Evolutionary conservation across 2,113 vertebrate genomes (phyloP), one percentile per base, ranked within the genome.

Genomic region (Platichthys flesus): DNA sequence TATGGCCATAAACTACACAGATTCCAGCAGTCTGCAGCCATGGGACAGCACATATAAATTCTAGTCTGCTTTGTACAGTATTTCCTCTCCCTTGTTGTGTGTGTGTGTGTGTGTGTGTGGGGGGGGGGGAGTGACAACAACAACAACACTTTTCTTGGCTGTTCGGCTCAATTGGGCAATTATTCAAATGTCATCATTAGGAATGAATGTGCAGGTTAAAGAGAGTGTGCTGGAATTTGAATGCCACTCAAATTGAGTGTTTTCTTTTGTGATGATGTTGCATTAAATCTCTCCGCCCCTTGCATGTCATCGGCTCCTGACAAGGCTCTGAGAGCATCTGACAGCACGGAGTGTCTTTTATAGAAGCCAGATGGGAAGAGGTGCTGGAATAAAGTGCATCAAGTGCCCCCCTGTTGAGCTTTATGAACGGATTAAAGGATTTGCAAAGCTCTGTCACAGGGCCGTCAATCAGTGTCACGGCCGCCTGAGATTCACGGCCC

Each of bases 341-440:
- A 86, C 67, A 58, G 73, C 65, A 57, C 62, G 40, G 84, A 90
- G 83, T 84, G 85, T 89, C 76, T 84, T 84, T 92, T 91, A 91
- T 83, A 85, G 78, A 84, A 90, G 78, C 87, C 88, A 91, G 87
- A 91, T 89, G 86, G 88, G 71, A 52, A 83, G 74, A 81, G 74
- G 84, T 78, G 81, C 76, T 24, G 49, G 85, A 89, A 81, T 76
- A 88, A 81, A 89, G 78, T 80, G 85, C 87, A 90, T 84, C 84
- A 89, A 91, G 88, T 84, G 81, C 84, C 85, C 86, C 55, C 86
- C 90, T 79, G 70, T 89, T 85, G 88, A 91, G 89, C 91, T 84
- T 82, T 74, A 81, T 83, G 76, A 85, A 83, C 54, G 89, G 93
- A 94, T 93, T 92, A 92, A 90, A 87, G 92, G 93, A 91, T 94